A percentile compares a stretch with the other conserved stretches of the same genome.
Conservation (phyloP, 2,797 vertebrate species). For the Chelonia mydas region DNA sequence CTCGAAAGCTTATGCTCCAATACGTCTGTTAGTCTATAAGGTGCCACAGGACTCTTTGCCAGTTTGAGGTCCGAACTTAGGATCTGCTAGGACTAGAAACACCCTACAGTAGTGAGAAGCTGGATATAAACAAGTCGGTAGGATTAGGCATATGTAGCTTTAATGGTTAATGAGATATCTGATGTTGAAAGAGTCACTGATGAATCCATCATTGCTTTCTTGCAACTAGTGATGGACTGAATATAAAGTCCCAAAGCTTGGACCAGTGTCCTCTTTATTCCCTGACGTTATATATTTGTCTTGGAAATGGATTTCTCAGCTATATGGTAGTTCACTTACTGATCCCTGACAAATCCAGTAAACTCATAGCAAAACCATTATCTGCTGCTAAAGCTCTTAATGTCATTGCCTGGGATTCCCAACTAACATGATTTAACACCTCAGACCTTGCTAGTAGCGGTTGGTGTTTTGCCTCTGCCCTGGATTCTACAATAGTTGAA, state of each 20-base stretch:
- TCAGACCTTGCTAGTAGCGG: neutral
- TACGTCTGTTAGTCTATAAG: no score
- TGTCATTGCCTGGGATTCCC: neutral
- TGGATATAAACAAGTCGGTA: no score
- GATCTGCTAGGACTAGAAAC: no score
- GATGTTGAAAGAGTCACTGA: no score
- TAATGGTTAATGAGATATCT: no score
- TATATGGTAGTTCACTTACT: slow-evolving; percentile 20
- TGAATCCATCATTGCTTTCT: no score
- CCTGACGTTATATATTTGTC: neutral
- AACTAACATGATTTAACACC: slow-evolving; percentile 5
- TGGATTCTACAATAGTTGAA: neutral
- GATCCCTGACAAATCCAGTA: slow-evolving; percentile 27
- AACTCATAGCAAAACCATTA: slow-evolving; percentile 19
- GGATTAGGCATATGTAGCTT: no score
- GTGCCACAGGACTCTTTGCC: no score
- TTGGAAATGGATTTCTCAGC: slow-evolving; percentile 15
- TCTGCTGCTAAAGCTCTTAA: slow-evolving; percentile 30
- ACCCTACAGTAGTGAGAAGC: no score
- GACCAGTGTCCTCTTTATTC: neutral
- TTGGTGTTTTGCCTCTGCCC: slow-evolving; percentile 1
- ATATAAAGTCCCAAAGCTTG: neutral
- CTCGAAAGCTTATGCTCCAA: no score
- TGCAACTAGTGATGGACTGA: neutral
- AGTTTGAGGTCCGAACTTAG: no score